These are phyloP conservation scores for Dendroctonus ponderosae DNA, from an alignment of 1,140 invertebrate genomes.

Conservation along the genomic window DNA sequence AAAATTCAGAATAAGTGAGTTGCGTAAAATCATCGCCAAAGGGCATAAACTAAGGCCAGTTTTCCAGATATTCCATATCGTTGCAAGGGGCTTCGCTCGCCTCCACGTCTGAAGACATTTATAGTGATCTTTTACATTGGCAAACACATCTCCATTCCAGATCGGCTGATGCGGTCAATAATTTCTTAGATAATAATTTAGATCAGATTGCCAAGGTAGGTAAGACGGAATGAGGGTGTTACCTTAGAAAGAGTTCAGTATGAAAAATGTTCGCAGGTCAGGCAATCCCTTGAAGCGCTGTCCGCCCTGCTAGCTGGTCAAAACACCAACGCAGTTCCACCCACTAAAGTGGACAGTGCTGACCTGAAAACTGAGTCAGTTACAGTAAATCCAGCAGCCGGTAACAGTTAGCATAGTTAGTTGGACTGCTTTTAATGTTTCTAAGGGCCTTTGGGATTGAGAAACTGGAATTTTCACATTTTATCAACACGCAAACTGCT, in stretches of 20 bases:
- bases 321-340: constrained; percentile 13
- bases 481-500: no score
- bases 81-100: constrained; percentile 38
- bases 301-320: constrained; percentile 56
- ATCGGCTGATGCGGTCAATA: constrained; percentile 60
- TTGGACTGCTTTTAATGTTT: background rate
- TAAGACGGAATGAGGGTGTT: no score
- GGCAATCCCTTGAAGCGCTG: constrained; percentile 61
- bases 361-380: constrained; percentile 18
- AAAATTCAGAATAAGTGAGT: constrained; percentile 50
- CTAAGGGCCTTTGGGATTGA: no score
- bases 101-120: constrained; percentile 56
- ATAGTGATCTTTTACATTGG: constrained; percentile 60
- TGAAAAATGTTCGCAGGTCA: constrained; percentile 52
- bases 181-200: constrained; percentile 61
- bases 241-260: constrained; percentile 39
- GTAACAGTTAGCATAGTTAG: constrained; percentile 32
- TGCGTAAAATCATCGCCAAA: background rate
- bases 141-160: constrained; percentile 61
- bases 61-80: constrained; percentile 33
- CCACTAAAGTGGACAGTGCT: background rate
- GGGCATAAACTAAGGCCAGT: background rate
- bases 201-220: constrained; percentile 61
- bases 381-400: constrained; percentile 10
- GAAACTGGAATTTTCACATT: no score